Evolutionary conservation across 1,140 invertebrate species (phyloP).

Genomic region (Trichonephila inaurata): DNA sequence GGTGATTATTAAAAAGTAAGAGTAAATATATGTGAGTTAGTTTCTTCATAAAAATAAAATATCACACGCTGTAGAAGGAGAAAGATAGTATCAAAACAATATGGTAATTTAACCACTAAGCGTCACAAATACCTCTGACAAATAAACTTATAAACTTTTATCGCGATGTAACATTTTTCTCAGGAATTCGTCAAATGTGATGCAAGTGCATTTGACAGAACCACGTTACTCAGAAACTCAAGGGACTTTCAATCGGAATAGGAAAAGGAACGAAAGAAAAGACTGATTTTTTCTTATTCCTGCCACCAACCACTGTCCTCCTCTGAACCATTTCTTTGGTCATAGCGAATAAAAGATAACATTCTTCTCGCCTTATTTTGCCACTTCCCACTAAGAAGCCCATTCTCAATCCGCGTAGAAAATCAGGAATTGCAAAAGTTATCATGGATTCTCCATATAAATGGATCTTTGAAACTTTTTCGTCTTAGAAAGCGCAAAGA

Average conservation of each 20-base stretch:
- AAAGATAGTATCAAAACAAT: no score
- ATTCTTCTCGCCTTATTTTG: slow-evolving; percentile 18
- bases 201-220: not conserved
- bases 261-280: not conserved
- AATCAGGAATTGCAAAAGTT: slow-evolving; percentile 42
- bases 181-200: not conserved
- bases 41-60: no score
- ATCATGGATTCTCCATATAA: slow-evolving; percentile 45
- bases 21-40: no score
- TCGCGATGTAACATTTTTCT: not conserved
- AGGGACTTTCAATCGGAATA: not conserved
- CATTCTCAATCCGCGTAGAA: slow-evolving; percentile 8
- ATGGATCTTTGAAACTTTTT: slow-evolving; percentile 28
- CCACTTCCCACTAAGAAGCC: slow-evolving; percentile 22
- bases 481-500: not conserved
- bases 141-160: not conserved
- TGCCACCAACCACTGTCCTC: not conserved
- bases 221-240: not conserved
- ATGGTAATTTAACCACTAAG: no score
- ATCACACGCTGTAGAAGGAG: no score
- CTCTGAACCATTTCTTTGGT: slow-evolving; percentile 4
- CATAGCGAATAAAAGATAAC: slow-evolving; percentile 1
- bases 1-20: no score
- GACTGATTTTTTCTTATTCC: not conserved
- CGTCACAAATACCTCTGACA: not conserved